Evolutionary conservation across 2,797 vertebrate species (phyloP).

Genomic region (Fringilla coelebs): DNA sequence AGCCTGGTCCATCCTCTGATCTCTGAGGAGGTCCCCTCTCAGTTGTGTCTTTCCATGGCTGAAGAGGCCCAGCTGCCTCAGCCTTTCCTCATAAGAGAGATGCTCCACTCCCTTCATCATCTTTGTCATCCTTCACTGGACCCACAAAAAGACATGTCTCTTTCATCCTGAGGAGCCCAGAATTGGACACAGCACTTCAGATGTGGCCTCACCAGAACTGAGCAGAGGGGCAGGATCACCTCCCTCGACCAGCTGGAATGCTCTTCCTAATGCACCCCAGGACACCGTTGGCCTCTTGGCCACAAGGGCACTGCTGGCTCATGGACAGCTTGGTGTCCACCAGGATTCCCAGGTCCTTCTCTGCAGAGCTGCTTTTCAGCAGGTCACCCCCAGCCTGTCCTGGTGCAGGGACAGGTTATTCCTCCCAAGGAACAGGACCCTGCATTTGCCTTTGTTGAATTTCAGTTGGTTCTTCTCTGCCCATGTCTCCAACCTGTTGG

Average conservation of each 20-base stretch:
- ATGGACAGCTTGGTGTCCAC: not conserved
- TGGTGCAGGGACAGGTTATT: not conserved
- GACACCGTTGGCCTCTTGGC: not conserved
- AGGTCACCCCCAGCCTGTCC: not conserved
- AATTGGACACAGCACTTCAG: not conserved
- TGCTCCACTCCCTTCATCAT: not conserved
- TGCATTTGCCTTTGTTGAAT: not conserved
- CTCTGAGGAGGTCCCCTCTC: not conserved
- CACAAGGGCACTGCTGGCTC: not conserved
- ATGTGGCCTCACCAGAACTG: not conserved
- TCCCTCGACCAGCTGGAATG: not conserved
- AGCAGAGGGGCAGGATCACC: not conserved
- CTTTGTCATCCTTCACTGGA: fast-evolving
- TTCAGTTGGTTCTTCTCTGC: not conserved
- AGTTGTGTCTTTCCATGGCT: not conserved
- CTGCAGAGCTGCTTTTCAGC: not conserved
- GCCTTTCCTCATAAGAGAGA: not conserved
- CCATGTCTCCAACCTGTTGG: not conserved
- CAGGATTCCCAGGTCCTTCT: not conserved
- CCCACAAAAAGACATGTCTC: not conserved
- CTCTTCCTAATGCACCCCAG: not conserved
- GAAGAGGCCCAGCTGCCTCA: not conserved
- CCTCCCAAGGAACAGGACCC: not conserved
- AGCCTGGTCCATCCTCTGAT: not conserved
- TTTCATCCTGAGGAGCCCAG: not conserved